These are phyloP conservation scores for Spheniscus mendiculus DNA, from an alignment of 2,113 vertebrate genomes.

Conservation along the genomic window DNA sequence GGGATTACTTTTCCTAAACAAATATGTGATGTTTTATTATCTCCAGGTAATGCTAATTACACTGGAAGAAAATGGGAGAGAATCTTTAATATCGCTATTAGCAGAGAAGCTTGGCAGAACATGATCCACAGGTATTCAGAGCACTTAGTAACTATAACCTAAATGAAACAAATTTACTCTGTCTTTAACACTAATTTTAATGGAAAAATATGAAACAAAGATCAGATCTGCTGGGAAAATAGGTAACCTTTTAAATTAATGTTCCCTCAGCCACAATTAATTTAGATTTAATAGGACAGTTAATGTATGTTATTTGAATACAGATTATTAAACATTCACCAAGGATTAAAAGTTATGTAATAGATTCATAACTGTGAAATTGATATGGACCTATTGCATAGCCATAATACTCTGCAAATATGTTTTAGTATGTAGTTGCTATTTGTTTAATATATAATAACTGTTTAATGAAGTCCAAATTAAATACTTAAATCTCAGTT, in stretches of 20 bases:
- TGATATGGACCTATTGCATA: neutral
- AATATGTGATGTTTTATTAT: constrained; percentile 29
- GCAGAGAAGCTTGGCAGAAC: constrained; percentile 11
- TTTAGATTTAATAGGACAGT: constrained; percentile 74
- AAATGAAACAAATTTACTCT: constrained; percentile 64
- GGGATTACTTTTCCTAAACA: constrained; percentile 46
- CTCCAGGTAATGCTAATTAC: constrained; percentile 35
- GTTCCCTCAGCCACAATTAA: constrained; percentile 73
- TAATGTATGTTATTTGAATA: constrained; percentile 71
- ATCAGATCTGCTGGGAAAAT: constrained; percentile 67
- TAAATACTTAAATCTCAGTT: constrained; percentile 40
- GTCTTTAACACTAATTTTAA: constrained; percentile 63
- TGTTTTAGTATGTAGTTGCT: constrained; percentile 43
- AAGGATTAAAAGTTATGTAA: constrained; percentile 68
- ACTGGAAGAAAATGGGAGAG: constrained; percentile 13
- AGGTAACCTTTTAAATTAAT: constrained; percentile 73
- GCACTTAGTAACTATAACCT: neutral
- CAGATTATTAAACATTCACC: constrained; percentile 63
- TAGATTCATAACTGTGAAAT: constrained; percentile 55
- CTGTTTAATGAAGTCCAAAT: constrained; percentile 63
- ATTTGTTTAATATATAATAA: constrained; percentile 55
- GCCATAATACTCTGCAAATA: constrained; percentile 46
- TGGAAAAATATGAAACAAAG: constrained; percentile 63
- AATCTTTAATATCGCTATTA: constrained; percentile 29
- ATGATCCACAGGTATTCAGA: constrained; percentile 41